phyloP scores from a whole-genome alignment of 2,888 invertebrate genomes.

The Cheilosia scutellata region DNA sequence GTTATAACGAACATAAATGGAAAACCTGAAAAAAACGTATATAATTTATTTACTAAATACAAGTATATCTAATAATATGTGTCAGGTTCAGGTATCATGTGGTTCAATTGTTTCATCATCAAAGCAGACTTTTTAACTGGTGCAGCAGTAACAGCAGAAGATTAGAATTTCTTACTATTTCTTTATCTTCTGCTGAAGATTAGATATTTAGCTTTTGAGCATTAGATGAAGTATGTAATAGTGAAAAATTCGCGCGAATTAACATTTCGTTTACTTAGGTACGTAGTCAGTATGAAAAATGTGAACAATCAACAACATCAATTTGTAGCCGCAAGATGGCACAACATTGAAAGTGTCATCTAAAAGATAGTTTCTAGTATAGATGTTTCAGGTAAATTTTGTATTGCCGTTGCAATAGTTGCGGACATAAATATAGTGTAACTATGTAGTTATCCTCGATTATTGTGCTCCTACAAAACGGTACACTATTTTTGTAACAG shows the following conservation, averaged over 20 bases:
- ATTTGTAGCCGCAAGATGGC: not conserved
- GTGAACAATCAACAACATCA: not conserved
- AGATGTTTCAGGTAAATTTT: constrained; percentile 2
- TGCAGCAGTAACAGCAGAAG: no score
- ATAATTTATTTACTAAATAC: no score
- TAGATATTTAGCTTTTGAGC: not conserved
- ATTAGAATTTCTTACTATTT: constrained; percentile 9
- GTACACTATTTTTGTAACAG: constrained; percentile 16
- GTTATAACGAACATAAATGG: no score
- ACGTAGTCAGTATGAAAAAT: constrained; percentile 8
- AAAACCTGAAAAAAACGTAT: no score
- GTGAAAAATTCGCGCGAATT: not conserved
- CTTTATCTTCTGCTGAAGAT: not conserved
- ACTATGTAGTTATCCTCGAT: constrained; percentile 13
- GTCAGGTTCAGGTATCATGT: no score
- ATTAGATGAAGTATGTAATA: not conserved
- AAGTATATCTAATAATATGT: no score
- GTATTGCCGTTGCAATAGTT: constrained; percentile 12
- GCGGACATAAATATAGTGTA: constrained; percentile 9
- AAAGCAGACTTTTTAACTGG: no score
- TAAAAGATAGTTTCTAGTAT: no score
- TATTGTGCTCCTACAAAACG: constrained; percentile 22
- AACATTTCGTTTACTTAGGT: constrained; percentile 15
- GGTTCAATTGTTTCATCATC: no score
- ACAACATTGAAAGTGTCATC: no score